A percentile compares a stretch with the other conserved stretches of the same genome.
Conservation (phyloP, 2,113 vertebrate species). For the Psittacula cyanocephala region DNA sequence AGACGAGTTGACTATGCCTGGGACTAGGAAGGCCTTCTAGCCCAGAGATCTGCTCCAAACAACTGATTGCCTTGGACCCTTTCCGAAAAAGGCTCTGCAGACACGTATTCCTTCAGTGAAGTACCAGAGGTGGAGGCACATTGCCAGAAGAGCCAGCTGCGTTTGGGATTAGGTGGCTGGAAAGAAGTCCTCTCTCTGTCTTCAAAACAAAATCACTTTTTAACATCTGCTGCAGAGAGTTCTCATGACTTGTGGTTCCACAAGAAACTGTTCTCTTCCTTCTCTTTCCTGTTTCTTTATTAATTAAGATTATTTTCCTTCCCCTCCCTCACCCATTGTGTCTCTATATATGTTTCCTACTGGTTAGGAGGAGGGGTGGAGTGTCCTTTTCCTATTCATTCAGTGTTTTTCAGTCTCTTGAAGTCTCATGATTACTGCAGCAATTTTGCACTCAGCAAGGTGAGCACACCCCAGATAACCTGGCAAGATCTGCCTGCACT, state of each 20-base stretch:
- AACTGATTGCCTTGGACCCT: constrained; percentile 51
- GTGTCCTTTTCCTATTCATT: neutral
- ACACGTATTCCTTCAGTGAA: constrained; percentile 68
- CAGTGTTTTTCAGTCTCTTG: neutral
- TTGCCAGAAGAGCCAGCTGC: constrained; percentile 65
- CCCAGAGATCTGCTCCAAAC: constrained; percentile 22
- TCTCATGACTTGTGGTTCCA: neutral
- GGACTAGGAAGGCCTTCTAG: neutral
- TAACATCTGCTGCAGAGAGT: constrained; percentile 53
- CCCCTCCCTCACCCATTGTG: neutral
- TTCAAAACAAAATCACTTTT: constrained; percentile 50
- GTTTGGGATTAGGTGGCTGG: constrained; percentile 60
- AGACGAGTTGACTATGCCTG: neutral
- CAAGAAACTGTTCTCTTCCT: neutral
- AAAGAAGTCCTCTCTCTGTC: constrained; percentile 53
- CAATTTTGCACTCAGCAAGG: constrained; percentile 12
- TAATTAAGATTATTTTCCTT: constrained; percentile 28
- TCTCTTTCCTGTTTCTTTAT: constrained; percentile 9
- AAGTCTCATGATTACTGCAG: neutral
- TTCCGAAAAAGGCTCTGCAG: constrained; percentile 52
- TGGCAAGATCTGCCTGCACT: neutral
- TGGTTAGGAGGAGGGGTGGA: accelerated
- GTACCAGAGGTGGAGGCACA: constrained; percentile 44
- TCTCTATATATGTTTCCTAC: neutral
- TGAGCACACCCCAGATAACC: constrained; percentile 36